Conservation (phyloP, 1,140 invertebrate genomes). For the Bactericera cockerelli region DNA sequence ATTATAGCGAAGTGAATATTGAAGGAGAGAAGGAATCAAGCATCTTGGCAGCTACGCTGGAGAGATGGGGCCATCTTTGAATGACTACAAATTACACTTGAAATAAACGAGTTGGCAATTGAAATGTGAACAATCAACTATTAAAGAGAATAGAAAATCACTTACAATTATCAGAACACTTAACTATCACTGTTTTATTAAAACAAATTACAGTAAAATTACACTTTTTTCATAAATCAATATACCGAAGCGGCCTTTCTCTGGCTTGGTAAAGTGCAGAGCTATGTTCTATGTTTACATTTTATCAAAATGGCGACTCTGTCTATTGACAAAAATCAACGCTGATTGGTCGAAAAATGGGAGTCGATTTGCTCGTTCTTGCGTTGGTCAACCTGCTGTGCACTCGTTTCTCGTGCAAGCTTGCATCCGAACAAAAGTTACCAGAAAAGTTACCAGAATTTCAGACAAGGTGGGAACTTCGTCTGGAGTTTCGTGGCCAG, state of each 20-base stretch:
- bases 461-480: too few species aligned
- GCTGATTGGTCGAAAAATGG: conserved; percentile 8
- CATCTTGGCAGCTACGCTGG: conserved; percentile 1
- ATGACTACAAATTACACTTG: too few species aligned
- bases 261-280: conserved; percentile 4
- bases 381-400: too few species aligned
- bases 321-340: background rate
- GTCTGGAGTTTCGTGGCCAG: too few species aligned
- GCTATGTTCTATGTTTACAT: conserved; percentile 1
- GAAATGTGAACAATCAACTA: too few species aligned
- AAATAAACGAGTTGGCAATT: too few species aligned
- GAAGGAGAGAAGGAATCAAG: background rate
- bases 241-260: conserved; percentile 7
- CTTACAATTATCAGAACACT: background rate
- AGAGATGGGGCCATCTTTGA: background rate
- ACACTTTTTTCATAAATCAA: background rate
- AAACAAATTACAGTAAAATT: background rate
- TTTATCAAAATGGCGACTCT: conserved; percentile 6
- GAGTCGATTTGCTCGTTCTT: background rate
- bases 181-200: background rate
- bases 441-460: too few species aligned
- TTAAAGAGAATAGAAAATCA: background rate
- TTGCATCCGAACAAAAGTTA: too few species aligned
- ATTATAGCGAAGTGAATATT: too few species aligned
- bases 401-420: too few species aligned